Conservation (phyloP, 2,113 vertebrate species). For the Rhadina sibilatrix region DNA sequence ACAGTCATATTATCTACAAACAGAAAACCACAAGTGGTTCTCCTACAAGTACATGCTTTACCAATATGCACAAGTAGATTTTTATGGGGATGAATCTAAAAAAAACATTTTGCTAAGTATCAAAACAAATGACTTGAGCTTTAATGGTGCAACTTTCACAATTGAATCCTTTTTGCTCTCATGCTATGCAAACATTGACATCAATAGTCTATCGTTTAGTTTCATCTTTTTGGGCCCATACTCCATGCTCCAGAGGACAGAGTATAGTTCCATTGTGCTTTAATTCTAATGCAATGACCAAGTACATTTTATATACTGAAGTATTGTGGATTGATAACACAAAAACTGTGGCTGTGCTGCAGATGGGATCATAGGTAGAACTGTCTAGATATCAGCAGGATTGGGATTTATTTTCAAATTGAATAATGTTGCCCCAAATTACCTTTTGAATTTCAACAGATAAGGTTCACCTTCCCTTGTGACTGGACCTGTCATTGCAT, state of each 20-base stretch:
- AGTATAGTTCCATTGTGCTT: not conserved
- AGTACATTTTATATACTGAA: not conserved
- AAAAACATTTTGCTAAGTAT: not conserved
- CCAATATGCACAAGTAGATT: not conserved
- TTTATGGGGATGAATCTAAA: not conserved
- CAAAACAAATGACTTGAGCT: not conserved
- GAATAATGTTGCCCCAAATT: not conserved
- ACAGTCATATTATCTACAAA: not conserved
- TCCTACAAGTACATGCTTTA: not conserved
- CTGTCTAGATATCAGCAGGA: not conserved
- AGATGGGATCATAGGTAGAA: not conserved
- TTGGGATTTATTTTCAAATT: not conserved
- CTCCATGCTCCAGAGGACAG: not conserved
- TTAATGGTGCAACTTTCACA: not conserved
- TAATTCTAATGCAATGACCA: not conserved
- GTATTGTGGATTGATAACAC: not conserved
- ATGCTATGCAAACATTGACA: not conserved
- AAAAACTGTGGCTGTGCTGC: not conserved
- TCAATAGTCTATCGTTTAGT: not conserved
- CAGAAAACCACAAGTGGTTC: not conserved
- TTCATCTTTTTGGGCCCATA: not conserved
- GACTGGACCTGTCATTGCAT: not conserved
- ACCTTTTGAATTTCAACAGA: not conserved
- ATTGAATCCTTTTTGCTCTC: not conserved
- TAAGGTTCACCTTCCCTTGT: not conserved